Conservation (phyloP, 2,113 vertebrate genomes). For the Ptilonorhynchus violaceus region DNA sequence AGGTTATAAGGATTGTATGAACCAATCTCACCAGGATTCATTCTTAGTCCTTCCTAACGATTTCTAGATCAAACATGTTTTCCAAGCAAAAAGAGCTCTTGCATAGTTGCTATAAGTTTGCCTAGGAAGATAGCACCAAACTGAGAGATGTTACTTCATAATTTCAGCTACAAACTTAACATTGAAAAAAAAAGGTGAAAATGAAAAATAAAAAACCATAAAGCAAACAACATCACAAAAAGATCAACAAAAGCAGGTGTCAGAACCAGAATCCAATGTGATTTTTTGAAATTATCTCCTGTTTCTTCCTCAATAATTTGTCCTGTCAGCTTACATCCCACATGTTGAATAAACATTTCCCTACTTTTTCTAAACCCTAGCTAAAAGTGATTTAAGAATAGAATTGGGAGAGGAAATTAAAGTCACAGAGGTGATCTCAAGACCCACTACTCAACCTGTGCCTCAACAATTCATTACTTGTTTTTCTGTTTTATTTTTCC, state of each 20-base stretch:
- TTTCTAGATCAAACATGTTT: conserved; percentile 43
- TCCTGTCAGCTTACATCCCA: background rate
- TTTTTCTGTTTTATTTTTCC: background rate
- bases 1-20: conserved; percentile 18
- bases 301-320: background rate
- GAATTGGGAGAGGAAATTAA: background rate
- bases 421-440: background rate
- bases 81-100: conserved; percentile 47
- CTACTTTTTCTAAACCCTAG: background rate
- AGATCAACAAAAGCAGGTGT: background rate
- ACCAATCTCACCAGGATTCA: conserved; percentile 13
- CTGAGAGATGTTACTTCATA: conserved; percentile 19
- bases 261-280: background rate
- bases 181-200: background rate
- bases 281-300: background rate
- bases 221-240: background rate
- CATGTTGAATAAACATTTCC: background rate
- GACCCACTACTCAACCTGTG: background rate
- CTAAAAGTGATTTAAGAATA: background rate
- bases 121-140: conserved; percentile 27
- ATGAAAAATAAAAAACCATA: background rate
- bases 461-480: background rate
- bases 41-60: conserved; percentile 41
- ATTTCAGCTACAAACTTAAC: background rate
- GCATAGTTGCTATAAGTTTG: conserved; percentile 14